Conservation (phyloP, 1,140 invertebrate genomes). For the Archivesica marissinica region DNA sequence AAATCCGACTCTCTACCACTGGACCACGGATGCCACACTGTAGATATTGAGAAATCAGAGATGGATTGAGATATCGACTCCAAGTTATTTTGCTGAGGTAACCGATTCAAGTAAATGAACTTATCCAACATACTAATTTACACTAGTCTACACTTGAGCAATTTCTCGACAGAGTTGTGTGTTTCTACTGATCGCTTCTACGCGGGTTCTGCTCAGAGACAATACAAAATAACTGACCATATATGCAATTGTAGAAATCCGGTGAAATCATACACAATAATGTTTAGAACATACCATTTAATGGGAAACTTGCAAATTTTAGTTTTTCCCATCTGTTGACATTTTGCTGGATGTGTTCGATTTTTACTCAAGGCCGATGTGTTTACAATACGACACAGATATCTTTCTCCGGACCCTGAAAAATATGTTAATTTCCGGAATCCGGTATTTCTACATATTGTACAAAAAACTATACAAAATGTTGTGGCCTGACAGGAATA, state of each 20-base stretch:
- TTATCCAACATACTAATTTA: too few species aligned
- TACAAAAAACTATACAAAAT: too few species aligned
- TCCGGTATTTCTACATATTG: too few species aligned
- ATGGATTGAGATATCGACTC: too few species aligned
- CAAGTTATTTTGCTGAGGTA: too few species aligned
- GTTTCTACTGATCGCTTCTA: not conserved
- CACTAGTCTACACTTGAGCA: not conserved
- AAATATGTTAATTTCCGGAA: too few species aligned
- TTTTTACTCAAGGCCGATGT: constrained; percentile 16
- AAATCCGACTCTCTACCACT: too few species aligned
- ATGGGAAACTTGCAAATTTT: not conserved
- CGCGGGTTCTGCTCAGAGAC: too few species aligned
- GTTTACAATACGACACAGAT: not conserved
- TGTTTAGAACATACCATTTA: not conserved
- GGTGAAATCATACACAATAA: not conserved
- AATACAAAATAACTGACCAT: not conserved
- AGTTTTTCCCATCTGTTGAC: constrained; percentile 26
- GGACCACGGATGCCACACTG: too few species aligned
- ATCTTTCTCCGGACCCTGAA: not conserved
- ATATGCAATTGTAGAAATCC: not conserved
- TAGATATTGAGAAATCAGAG: too few species aligned
- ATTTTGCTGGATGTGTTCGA: constrained; percentile 22
- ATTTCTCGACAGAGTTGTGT: not conserved
- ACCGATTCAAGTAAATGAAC: too few species aligned
- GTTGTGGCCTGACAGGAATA: too few species aligned